phyloP scores from a whole-genome alignment of 2,797 vertebrate genomes.

The Chelon labrosus region DNA sequence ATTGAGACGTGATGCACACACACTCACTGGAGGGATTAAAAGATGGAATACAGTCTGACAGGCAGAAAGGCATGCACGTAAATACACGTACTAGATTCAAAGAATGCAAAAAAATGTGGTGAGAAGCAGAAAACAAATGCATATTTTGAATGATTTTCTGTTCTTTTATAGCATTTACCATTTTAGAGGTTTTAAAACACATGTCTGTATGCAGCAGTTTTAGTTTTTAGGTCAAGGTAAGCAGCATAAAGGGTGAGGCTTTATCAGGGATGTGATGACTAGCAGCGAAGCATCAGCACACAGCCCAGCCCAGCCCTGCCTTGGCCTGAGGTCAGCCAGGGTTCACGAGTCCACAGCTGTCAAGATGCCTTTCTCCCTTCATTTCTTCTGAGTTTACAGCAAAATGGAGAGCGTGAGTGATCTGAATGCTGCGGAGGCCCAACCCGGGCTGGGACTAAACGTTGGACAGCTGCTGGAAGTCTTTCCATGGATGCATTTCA shows the following conservation, averaged over 20 bases:
- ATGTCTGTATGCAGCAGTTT: not conserved
- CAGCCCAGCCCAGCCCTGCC: conserved; percentile 26
- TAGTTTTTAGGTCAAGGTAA: conserved; percentile 25
- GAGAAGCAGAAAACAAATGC: not conserved
- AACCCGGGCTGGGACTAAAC: conserved; percentile 51
- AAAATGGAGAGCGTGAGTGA: conserved; percentile 83
- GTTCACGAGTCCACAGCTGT: conserved; percentile 86
- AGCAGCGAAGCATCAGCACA: conserved; percentile 31
- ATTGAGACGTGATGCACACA: conserved; percentile 12
- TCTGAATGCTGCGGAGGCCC: conserved; percentile 62
- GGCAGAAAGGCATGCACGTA: conserved; percentile 17
- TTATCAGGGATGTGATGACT: conserved; percentile 36
- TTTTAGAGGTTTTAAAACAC: not conserved
- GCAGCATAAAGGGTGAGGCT: not conserved
- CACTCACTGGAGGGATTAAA: conserved; percentile 27
- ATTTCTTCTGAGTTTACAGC: conserved; percentile 76
- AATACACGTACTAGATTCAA: conserved; percentile 19
- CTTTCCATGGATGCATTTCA: conserved; percentile 80
- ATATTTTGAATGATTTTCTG: not conserved
- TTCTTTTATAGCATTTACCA: not conserved
- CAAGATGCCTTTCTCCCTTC: conserved; percentile 78
- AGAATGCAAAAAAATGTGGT: not conserved
- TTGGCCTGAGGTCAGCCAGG: conserved; percentile 72
- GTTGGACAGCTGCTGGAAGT: conserved; percentile 83
- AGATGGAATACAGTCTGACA: conserved; percentile 26